These are phyloP conservation scores for Hipposideros larvatus DNA, from an alignment of 2,797 vertebrate species.

Conservation along the genomic window DNA sequence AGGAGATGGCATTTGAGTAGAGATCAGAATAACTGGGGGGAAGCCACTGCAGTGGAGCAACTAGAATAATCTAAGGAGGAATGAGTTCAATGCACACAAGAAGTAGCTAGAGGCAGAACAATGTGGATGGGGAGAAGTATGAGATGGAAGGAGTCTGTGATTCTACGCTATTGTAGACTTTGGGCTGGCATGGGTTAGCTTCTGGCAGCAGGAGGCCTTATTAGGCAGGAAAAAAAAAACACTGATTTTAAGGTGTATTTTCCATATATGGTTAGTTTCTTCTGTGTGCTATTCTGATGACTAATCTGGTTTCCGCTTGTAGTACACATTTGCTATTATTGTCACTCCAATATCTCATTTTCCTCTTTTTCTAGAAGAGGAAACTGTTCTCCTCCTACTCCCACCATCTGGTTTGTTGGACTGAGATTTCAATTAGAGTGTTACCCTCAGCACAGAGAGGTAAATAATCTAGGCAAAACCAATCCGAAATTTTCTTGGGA, in stretches of 20 bases:
- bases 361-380: not conserved
- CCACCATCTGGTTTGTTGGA: not conserved
- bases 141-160: not conserved
- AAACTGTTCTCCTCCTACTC: not conserved
- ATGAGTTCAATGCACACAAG: not conserved
- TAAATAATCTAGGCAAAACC: not conserved
- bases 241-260: not conserved
- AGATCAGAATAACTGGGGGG: not conserved
- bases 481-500: not conserved
- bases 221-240: not conserved
- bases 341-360: not conserved
- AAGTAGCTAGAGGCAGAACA: not conserved
- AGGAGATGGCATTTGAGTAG: not conserved
- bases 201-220: not conserved
- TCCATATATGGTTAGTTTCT: constrained; percentile 13
- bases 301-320: not conserved
- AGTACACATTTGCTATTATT: not conserved
- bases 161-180: not conserved
- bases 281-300: not conserved
- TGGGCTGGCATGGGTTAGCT: not conserved
- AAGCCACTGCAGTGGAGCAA: not conserved
- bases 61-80: not conserved
- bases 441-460: not conserved
- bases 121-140: not conserved
- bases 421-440: not conserved